Percentiles rank a stretch among this genome's conserved stretches.
phyloP scores from a whole-genome alignment of 1,140 invertebrate genomes.

The Subanguina moxae region DNA sequence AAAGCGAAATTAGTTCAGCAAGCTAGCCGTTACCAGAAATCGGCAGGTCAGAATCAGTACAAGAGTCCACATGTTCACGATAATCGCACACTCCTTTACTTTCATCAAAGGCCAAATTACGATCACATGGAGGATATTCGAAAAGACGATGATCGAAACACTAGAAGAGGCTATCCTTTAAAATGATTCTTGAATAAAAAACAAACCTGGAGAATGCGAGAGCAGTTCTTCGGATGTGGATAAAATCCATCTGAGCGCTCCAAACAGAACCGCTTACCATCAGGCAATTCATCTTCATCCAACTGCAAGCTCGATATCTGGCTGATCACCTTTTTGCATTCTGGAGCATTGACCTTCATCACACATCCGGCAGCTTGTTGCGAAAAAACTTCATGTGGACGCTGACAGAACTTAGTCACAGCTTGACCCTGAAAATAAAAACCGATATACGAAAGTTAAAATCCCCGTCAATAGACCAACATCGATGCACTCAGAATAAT shows the following conservation, averaged over 20 bases:
- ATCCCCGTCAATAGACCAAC: background rate
- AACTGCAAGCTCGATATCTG: no score
- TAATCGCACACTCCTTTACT: constrained; percentile 15
- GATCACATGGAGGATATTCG: constrained; percentile 14
- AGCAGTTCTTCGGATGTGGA: constrained; percentile 17
- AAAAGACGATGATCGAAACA: constrained; percentile 20
- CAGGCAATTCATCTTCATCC: no score
- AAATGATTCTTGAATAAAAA: background rate
- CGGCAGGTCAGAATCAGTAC: background rate
- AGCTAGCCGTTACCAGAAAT: no score
- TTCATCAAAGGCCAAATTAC: constrained; percentile 17
- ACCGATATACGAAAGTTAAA: background rate
- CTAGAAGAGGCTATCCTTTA: constrained; percentile 13
- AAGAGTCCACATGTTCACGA: constrained; percentile 18
- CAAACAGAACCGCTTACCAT: constrained; percentile 6
- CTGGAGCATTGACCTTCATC: background rate
- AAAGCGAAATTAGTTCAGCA: no score
- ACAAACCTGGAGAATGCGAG: constrained; percentile 20
- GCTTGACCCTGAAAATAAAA: constrained; percentile 13
- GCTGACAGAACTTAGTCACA: background rate
- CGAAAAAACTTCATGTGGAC: background rate
- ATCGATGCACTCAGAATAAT: background rate
- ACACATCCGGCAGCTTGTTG: background rate
- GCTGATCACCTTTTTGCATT: constrained; percentile 1
- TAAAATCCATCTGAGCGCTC: constrained; percentile 19